Evolutionary conservation across 2,888 invertebrate genomes (phyloP).

Genomic region (Heterodera filipjevi): DNA sequence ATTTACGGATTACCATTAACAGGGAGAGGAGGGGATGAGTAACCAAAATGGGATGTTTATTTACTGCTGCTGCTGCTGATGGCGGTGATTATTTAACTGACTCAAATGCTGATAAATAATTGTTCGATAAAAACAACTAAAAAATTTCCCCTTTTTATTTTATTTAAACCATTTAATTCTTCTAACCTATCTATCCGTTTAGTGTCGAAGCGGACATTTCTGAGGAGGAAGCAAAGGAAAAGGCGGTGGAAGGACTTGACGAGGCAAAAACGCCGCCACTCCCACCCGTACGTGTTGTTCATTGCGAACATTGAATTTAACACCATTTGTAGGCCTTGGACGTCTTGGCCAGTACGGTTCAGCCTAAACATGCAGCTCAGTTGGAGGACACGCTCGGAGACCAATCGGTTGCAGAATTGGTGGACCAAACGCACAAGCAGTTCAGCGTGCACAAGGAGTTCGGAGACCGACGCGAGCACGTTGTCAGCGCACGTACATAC

Average conservation of each 20-base stretch:
- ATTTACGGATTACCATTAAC: neutral
- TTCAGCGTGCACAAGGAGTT: conserved; percentile 82
- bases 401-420: conserved; percentile 43
- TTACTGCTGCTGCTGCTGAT: no score
- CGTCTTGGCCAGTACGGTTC: conserved; percentile 3
- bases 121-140: no score
- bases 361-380: neutral
- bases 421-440: conserved; percentile 53
- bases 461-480: conserved; percentile 76
- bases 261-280: conserved; percentile 28
- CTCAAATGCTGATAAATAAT: no score
- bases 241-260: conserved; percentile 81
- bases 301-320: neutral
- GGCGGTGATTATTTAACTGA: no score
- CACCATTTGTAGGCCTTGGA: neutral
- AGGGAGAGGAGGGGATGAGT: no score
- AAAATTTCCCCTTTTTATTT: no score
- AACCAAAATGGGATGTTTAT: no score
- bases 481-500: conserved; percentile 29
- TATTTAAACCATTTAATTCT: no score
- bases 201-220: conserved; percentile 92
- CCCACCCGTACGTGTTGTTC: neutral
- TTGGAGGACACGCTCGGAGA: neutral
- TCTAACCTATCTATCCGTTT: conserved; percentile 67
- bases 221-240: conserved; percentile 88